Evolutionary conservation across 2,797 vertebrate genomes (phyloP).

Genomic region (Sebastes paucispinis): DNA sequence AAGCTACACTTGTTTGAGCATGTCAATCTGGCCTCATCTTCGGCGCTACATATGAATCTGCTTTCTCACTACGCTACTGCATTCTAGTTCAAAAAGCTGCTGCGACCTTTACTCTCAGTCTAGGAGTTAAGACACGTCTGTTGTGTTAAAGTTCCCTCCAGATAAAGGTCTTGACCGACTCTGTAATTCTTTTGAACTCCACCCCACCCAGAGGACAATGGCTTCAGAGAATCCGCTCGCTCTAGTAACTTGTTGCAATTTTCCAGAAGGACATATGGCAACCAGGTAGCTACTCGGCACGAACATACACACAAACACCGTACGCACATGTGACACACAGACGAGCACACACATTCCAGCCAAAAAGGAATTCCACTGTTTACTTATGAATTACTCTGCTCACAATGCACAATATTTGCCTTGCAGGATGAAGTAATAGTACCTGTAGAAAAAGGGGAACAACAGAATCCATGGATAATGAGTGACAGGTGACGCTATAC

Average conservation of each 20-base stretch:
- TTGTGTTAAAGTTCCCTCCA: constrained; percentile 45
- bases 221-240: constrained; percentile 2
- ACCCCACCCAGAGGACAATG: constrained; percentile 27
- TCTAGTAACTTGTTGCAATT: constrained; percentile 10
- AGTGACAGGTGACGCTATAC: constrained; percentile 42
- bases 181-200: constrained; percentile 45
- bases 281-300: constrained; percentile 16
- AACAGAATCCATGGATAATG: constrained; percentile 15
- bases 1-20: constrained; percentile 26
- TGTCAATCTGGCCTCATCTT: background rate
- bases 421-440: constrained; percentile 7
- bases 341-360: constrained; percentile 40
- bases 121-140: constrained; percentile 47
- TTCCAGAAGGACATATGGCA: constrained; percentile 22
- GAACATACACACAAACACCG: constrained; percentile 12
- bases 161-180: constrained; percentile 54
- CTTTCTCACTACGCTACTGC: constrained; percentile 25
- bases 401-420: constrained; percentile 55
- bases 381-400: constrained; percentile 54
- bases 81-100: constrained; percentile 37
- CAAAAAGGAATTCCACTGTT: constrained; percentile 64
- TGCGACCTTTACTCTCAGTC: constrained; percentile 51
- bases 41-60: background rate
- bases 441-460: constrained; percentile 17
- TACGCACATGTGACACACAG: constrained; percentile 21